Base-by-base conservation (phyloP, 2,797 vertebrate genomes). In the Sebastes cheni region DNA sequence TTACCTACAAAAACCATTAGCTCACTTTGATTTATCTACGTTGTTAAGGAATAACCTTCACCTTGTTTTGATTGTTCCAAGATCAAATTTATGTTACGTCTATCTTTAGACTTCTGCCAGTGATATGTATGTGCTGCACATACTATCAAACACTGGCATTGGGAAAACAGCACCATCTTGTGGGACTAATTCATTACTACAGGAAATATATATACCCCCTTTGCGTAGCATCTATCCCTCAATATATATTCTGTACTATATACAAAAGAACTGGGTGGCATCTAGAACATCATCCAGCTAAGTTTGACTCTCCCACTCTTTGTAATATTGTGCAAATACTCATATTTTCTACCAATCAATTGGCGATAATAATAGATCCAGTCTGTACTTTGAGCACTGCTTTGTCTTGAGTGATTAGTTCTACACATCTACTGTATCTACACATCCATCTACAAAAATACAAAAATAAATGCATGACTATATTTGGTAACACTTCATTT, bases 121-220 rank as follows among this genome's bases (percentile, higher is more conserved):
- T 72, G 12, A 67, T 64, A 52, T 34, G 59, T 72, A 65, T 69
- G 3, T 59, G 30, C 1, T 64, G 54, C 9, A 50, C 12, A 22
- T 29, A 42, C 8, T 5, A 20, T 34, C 16, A 70, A 59, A 56
- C 70, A 74, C 6, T 46, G 2, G 6, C 25, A 50, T 36, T 4
- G 3, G 8, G 8, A 66, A 54, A 86, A 86, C 75, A 88, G 78
- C 42, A 77, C 18, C 80, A 72, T 46, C 82, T 79, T 85, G 77
- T 88, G 82, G 82, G 29, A 74, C 5, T 67, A 22, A 67, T 29
- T 73, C 0, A 70, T 62, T 58, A 81, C 60, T 66, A 59, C 68
- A 83, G 1, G 13, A 56, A 72, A 25, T 50, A 67, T 46, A 67
- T 46, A 46, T 2, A 46, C 1, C 11, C 2, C 4, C 34, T 69